These are phyloP conservation scores for Suillia variegata DNA, from an alignment of 2,888 invertebrate species.

Conservation along the genomic window DNA sequence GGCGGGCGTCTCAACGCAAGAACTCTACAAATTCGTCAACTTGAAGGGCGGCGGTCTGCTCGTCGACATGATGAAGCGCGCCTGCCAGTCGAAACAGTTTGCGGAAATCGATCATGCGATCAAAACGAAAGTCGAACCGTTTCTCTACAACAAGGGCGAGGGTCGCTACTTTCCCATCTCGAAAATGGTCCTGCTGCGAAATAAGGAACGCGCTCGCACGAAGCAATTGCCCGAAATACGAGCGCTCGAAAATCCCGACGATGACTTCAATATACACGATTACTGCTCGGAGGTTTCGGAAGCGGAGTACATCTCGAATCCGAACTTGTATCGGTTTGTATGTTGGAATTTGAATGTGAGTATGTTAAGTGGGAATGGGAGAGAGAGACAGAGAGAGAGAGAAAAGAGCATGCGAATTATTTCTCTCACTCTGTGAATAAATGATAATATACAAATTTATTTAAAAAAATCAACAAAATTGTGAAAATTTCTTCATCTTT, in stretches of 20 bases:
- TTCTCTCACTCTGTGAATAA: background rate
- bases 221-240: slow-evolving; percentile 79
- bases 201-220: slow-evolving; percentile 81
- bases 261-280: slow-evolving; percentile 82
- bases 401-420: background rate
- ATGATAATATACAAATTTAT: background rate
- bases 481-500: too few species aligned
- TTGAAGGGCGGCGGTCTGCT: slow-evolving; percentile 93
- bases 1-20: slow-evolving; percentile 82
- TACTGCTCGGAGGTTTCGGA: slow-evolving; percentile 72
- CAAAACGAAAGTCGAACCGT: slow-evolving; percentile 87
- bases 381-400: background rate
- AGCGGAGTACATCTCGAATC: slow-evolving; percentile 69
- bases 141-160: slow-evolving; percentile 90
- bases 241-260: slow-evolving; percentile 82
- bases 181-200: slow-evolving; percentile 83
- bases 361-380: slow-evolving; percentile 1
- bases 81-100: slow-evolving; percentile 86
- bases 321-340: slow-evolving; percentile 77
- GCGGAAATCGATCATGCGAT: slow-evolving; percentile 93
- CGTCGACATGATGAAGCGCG: slow-evolving; percentile 91
- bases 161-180: slow-evolving; percentile 90
- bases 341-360: slow-evolving; percentile 85
- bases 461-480: too few species aligned
- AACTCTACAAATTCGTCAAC: slow-evolving; percentile 87